These are phyloP conservation scores for Lepus oiostolus DNA, from an alignment of 2,797 vertebrate genomes.

Conservation along the genomic window DNA sequence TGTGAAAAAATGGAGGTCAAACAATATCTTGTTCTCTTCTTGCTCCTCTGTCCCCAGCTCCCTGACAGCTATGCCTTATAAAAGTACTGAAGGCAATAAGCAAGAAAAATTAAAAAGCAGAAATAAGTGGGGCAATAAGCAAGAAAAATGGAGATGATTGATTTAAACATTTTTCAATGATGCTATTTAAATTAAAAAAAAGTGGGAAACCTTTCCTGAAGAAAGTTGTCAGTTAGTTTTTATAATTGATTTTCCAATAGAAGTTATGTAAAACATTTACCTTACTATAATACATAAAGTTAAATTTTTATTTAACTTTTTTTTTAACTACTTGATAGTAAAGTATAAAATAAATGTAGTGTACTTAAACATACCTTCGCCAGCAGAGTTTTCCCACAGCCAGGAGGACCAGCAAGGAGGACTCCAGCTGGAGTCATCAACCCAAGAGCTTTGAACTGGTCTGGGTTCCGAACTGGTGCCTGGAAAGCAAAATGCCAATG, in stretches of 20 bases:
- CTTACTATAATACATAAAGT: neutral
- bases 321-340: neutral
- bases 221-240: neutral
- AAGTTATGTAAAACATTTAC: neutral
- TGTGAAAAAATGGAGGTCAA: neutral
- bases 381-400: slow-evolving; percentile 97
- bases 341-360: neutral
- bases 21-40: neutral
- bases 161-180: neutral
- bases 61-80: neutral
- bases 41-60: neutral
- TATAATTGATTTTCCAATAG: neutral
- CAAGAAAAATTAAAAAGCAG: too few relatives aligned
- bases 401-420: slow-evolving; percentile 96
- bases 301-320: neutral
- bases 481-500: slow-evolving; percentile 77
- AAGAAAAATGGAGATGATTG: neutral
- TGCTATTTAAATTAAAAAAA: neutral
- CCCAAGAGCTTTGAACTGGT: slow-evolving; percentile 94
- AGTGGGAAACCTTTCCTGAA: neutral
- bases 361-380: slow-evolving; percentile 92
- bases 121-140: neutral
- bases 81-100: neutral
- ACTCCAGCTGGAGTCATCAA: slow-evolving; percentile 95
- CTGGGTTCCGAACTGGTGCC: slow-evolving; percentile 95